Evolutionary conservation across 2,113 vertebrate genomes (phyloP).

Genomic region (Acrocephalus kingi): DNA sequence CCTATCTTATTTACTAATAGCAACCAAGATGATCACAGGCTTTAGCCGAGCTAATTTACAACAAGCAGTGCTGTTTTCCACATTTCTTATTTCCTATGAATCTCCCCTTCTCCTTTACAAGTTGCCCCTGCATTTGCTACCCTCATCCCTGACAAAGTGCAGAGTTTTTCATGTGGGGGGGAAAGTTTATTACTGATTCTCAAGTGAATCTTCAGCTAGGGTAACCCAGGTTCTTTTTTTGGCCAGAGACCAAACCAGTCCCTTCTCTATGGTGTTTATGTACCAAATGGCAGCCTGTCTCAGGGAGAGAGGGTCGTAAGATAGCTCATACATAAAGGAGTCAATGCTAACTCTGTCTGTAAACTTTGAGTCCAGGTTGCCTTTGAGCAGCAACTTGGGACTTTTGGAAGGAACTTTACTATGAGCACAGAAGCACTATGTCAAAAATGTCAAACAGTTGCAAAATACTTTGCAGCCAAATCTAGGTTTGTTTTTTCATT

Average conservation of each 20-base stretch:
- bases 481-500: neutral
- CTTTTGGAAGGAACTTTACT: neutral
- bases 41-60: neutral
- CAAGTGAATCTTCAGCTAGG: neutral
- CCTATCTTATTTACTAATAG: neutral
- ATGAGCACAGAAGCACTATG: neutral
- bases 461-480: slow-evolving; percentile 3
- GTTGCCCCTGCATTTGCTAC: neutral
- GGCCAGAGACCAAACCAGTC: neutral
- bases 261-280: neutral
- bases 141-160: neutral
- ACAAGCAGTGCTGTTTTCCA: neutral
- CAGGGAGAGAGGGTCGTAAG: neutral
- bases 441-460: neutral
- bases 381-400: neutral
- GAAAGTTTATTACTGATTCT: neutral
- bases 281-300: neutral
- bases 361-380: neutral
- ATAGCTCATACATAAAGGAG: neutral
- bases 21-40: neutral
- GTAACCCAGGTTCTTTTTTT: neutral
- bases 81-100: neutral
- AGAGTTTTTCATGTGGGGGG: neutral
- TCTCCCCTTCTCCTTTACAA: neutral
- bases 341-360: neutral